A percentile compares a stretch with the other conserved stretches of the same genome.
phyloP scores from a whole-genome alignment of 2,113 vertebrate species.

The Columba livia region DNA sequence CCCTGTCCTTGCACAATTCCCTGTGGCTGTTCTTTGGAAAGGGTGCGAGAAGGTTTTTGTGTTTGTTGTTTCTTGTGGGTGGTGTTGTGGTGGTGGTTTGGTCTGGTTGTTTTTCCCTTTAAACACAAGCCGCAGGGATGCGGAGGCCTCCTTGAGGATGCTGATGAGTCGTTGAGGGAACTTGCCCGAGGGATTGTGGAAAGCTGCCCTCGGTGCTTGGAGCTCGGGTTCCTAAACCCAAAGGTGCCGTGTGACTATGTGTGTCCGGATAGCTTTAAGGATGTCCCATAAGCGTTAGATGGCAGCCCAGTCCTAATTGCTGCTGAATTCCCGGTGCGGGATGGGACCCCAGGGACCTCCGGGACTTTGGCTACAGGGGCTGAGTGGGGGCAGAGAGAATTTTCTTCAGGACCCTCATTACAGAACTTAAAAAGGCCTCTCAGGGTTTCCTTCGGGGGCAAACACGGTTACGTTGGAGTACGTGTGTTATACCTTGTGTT shows the following conservation, averaged over 20 bases:
- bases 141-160: background rate
- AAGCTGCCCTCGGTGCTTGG: background rate
- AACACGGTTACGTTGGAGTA: fast-evolving
- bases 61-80: no score
- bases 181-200: background rate
- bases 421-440: background rate
- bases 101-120: background rate
- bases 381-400: no score
- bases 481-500: background rate
- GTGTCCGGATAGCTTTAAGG: background rate
- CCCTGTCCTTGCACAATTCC: fast-evolving
- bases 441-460: background rate
- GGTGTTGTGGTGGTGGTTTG: no score
- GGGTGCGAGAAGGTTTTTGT: no score
- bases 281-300: background rate
- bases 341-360: background rate
- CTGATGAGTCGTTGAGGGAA: background rate
- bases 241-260: background rate
- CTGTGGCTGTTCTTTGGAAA: background rate
- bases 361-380: background rate
- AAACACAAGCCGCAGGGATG: background rate
- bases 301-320: background rate
- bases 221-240: background rate
- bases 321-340: background rate
- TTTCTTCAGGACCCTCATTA: background rate